These are phyloP conservation scores for Oreochromis niloticus DNA, from an alignment of 2,113 vertebrate genomes.

Conservation along the genomic window DNA sequence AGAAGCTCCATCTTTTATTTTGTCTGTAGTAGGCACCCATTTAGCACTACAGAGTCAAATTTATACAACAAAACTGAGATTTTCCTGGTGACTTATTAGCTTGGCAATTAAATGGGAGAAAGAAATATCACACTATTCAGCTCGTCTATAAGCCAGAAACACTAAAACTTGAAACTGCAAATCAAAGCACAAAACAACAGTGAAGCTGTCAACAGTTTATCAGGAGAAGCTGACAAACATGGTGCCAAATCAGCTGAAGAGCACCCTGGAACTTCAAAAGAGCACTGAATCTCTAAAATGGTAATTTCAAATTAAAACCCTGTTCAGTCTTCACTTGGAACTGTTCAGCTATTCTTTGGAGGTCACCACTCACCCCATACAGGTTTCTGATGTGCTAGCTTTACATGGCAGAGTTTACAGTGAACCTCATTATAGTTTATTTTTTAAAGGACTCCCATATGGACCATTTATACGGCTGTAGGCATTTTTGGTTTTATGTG, in stretches of 20 bases:
- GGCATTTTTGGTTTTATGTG: background rate
- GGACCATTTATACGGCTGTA: background rate
- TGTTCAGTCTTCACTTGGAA: background rate
- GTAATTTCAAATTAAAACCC: background rate
- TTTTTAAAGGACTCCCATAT: background rate
- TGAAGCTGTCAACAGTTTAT: background rate
- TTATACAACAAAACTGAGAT: background rate
- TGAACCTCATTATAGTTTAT: background rate
- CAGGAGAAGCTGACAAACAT: background rate
- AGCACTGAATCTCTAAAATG: background rate
- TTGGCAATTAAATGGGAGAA: background rate
- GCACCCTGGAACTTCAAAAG: background rate
- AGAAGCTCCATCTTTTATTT: background rate
- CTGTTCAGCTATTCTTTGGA: background rate
- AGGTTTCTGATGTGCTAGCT: background rate
- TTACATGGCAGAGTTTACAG: accelerated
- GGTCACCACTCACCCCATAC: background rate
- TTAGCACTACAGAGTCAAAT: background rate
- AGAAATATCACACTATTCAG: background rate
- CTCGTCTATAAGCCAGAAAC: background rate
- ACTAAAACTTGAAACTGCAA: background rate
- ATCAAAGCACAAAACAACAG: background rate
- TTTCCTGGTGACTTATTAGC: accelerated
- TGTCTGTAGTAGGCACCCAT: background rate
- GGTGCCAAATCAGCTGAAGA: background rate